Evolutionary conservation across 2,888 invertebrate species (phyloP), one percentile per base, ranked within the genome.

Genomic region (Bugulina stolonifera): DNA sequence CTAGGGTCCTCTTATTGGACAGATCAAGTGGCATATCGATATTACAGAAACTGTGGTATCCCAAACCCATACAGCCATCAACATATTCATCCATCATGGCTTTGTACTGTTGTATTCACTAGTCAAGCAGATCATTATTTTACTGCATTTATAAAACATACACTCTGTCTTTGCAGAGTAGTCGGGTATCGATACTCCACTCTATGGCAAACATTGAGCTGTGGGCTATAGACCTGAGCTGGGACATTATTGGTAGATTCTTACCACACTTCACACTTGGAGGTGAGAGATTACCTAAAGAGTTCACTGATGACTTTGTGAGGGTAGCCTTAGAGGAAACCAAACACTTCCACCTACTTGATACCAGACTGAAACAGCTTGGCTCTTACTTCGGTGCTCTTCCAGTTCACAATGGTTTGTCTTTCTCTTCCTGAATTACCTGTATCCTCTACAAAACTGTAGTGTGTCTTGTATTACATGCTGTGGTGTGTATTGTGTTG

Each of bases 121-220:
- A n/a, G n/a, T n/a, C n/a, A n/a, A n/a, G n/a, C n/a, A n/a, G n/a
- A n/a, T n/a, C n/a, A n/a, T n/a, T n/a, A n/a, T n/a, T n/a, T n/a
- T n/a, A n/a, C n/a, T n/a, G n/a, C n/a, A n/a, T 22, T 52, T 52
- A 10, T 52, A 52, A 52, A 14, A 52, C 10, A 18, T 25, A 55
- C 55, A 18, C 55, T 55, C 25, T 23, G n/a, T 55, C 43, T 29
- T 71, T 70, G 1, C 57, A 76, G 76, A 57, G 73, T 27, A 76
- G 76, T 55, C 72, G 76, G n/a, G 74, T 76, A 22, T 73, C 75
- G 27, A 73, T 74, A 35, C 72, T 76, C 3, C 76, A 76, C 71
- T 74, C 76, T 14, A 54, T 76, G 69, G 75, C 75, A 23, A 76
- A 76, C 54, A 76, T 76, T 57, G 76, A 76, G 64, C 75, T 75